A percentile compares a stretch with the other conserved stretches of the same genome.
Evolutionary conservation across 2,113 vertebrate genomes (phyloP).

Genomic region (Marmota monax): DNA sequence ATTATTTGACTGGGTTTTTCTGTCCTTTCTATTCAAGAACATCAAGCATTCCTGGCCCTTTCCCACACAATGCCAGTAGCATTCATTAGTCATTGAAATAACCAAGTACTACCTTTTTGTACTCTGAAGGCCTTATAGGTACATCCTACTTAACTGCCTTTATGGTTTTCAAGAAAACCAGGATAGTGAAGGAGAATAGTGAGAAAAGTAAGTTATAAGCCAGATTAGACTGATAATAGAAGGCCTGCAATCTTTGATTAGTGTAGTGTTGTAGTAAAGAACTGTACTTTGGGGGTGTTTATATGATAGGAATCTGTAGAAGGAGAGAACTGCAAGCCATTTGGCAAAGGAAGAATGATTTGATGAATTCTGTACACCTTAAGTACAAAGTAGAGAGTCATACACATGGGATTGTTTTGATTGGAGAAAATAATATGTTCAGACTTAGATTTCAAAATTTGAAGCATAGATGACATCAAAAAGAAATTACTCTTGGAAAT

Average conservation of each 20-base stretch:
- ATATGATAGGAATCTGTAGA: background rate
- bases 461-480: background rate
- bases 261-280: background rate
- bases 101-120: background rate
- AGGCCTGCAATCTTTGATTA: background rate
- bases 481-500: background rate
- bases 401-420: background rate
- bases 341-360: background rate
- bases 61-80: background rate
- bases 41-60: background rate
- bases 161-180: background rate
- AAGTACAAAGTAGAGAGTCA: background rate
- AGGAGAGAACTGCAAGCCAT: background rate
- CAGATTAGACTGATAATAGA: background rate
- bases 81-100: background rate
- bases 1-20: background rate
- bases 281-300: background rate
- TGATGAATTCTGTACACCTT: background rate
- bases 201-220: background rate
- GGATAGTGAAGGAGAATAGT: background rate
- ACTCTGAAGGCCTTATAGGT: background rate
- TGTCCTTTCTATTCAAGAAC: background rate
- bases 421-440: background rate
- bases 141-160: no score
- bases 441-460: conserved; percentile 6